These are phyloP conservation scores for Dromas ardeola DNA, from an alignment of 2,113 vertebrate species.

Conservation along the genomic window DNA sequence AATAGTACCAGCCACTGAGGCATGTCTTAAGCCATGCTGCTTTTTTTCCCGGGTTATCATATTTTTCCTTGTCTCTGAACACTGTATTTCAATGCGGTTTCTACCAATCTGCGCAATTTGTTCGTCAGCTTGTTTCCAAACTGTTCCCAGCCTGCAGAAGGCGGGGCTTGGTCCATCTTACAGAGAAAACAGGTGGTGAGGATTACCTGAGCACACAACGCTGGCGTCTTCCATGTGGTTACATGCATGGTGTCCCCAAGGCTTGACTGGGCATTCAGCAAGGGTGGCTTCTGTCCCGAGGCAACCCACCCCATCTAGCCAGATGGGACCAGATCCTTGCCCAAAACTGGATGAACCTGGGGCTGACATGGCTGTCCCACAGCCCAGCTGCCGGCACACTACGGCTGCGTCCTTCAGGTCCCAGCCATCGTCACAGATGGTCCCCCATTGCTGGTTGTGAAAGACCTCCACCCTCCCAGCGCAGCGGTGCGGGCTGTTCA, in stretches of 20 bases:
- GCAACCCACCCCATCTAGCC: background rate
- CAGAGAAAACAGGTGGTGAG: background rate
- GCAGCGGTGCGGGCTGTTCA: background rate
- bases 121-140: background rate
- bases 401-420: constrained; percentile 81
- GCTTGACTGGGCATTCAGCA: background rate
- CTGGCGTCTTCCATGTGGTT: background rate
- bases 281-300: background rate
- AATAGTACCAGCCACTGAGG: background rate
- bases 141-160: background rate
- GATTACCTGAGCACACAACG: constrained; percentile 39
- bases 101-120: background rate
- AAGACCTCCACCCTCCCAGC: constrained; percentile 77
- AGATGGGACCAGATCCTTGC: background rate
- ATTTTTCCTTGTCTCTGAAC: background rate
- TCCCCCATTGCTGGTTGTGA: constrained; percentile 87
- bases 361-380: constrained; percentile 77
- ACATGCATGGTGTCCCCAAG: background rate
- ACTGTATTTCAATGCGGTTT: background rate
- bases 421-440: constrained; percentile 87
- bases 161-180: background rate
- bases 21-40: background rate
- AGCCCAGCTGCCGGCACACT: constrained; percentile 94
- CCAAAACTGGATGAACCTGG: background rate
- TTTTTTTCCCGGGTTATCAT: background rate